phyloP scores from a whole-genome alignment of 2,113 vertebrate genomes.

The Gallinago undulata region DNA sequence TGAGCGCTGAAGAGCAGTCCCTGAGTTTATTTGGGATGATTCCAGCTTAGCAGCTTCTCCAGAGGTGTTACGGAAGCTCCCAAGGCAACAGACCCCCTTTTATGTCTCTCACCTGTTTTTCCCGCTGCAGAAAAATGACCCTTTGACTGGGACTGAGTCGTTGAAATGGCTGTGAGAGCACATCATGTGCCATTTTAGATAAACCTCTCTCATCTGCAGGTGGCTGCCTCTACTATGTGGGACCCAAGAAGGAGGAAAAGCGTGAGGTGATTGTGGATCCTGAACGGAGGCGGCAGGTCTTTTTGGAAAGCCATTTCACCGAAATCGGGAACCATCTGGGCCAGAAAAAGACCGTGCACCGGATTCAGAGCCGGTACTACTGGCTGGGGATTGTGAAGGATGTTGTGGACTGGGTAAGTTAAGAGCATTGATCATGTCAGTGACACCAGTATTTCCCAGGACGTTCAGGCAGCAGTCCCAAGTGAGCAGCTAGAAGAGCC shows the following conservation, averaged over 20 bases:
- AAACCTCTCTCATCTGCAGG: conserved; percentile 53
- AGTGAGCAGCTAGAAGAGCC: not conserved
- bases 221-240: conserved; percentile 87
- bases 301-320: conserved; percentile 87
- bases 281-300: conserved; percentile 83
- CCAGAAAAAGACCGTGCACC: conserved; percentile 90
- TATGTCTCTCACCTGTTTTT: not conserved
- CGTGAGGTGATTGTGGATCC: conserved; percentile 88
- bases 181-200: accelerated
- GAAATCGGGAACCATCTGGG: conserved; percentile 88
- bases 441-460: not conserved
- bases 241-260: conserved; percentile 88
- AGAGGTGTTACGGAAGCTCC: not conserved
- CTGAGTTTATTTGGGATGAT: not conserved
- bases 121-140: not conserved
- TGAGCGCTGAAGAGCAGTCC: not conserved
- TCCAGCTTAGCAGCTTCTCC: not conserved
- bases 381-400: conserved; percentile 93
- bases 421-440: not conserved
- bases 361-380: conserved; percentile 90
- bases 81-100: not conserved
- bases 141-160: accelerated
- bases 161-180: not conserved
- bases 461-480: not conserved
- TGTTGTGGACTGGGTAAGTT: conserved; percentile 89